Base-by-base conservation (phyloP, 2,797 vertebrate genomes). In the Arrhamphus sclerolepis region DNA sequence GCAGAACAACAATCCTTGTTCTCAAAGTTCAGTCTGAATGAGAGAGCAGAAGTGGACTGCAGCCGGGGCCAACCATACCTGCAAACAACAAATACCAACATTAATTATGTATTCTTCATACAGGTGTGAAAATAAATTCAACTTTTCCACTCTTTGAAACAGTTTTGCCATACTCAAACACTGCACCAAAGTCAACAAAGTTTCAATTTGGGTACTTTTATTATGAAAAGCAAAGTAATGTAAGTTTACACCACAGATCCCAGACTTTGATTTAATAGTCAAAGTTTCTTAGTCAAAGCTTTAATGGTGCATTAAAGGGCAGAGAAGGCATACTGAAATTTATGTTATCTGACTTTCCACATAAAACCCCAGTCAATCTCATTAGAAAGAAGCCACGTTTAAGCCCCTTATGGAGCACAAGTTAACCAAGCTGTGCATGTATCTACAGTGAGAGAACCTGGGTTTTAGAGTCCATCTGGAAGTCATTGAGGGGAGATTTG, bases 391-490 rank as follows among this genome's bases (percentile, higher is more conserved):
- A 90, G 83, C 70, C 78, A 68, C 47, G 52, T 85, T 78, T 86
- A 88, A 91, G 81, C 84, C 83, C 81, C 60, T 63, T 49, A 65
- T 76, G 69, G 78, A 83, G 82, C 77, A 77, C 73, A 75, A 66
- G 77, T 57, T 76, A 82, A 73, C 80, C 80, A 78, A 73, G 72
- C 61, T 47, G 66, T 49, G 57, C 85, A 82, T 87, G 89, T 89
- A 78, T 86, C 76, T 81, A 52, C 69, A 79, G 61, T 80, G 80
- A 76, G 85, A 88, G 75, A 90, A 89, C 80, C 80, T 66, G 79
- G 83, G 74, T 54, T 66, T 81, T 68, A 57, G 47, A 55, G 68
- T 84, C 90, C 95, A 96, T 97, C 95, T 98, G 97, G 95, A 94
- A 94, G 84, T 93, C 89, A 95, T 97, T 95, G 90, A 72, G 76